Evolutionary conservation across 2,888 invertebrate species (phyloP).

Genomic region (Melikaiella ostensackeni): DNA sequence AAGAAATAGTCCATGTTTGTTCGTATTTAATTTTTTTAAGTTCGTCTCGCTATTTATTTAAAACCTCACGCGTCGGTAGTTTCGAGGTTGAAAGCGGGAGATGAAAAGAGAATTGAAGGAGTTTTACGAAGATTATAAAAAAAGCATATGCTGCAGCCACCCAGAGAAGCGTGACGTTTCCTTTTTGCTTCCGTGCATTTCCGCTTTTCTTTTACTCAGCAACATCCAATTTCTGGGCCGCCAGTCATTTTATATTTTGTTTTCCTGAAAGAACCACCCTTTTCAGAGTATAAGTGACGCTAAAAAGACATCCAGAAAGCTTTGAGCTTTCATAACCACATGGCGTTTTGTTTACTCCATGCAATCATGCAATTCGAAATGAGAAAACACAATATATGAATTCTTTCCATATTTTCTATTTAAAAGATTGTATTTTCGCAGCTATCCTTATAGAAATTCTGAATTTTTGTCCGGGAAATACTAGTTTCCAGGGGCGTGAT

Average conservation of each 20-base stretch:
- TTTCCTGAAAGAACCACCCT: background rate
- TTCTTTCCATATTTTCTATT: background rate
- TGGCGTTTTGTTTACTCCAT: background rate
- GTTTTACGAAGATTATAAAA: constrained; percentile 8
- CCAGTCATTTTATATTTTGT: constrained; percentile 26
- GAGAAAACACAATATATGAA: background rate
- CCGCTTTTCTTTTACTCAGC: constrained; percentile 10
- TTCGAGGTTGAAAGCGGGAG: background rate
- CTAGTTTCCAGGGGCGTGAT: background rate
- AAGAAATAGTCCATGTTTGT: background rate
- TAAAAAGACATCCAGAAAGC: background rate
- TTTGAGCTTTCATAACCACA: background rate
- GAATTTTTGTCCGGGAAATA: background rate
- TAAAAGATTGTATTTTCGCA: too few species aligned
- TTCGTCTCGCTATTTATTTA: background rate
- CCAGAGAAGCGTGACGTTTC: background rate
- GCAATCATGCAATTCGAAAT: background rate
- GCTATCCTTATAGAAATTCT: too few species aligned
- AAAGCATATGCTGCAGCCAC: background rate
- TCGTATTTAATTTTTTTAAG: background rate
- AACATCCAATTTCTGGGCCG: constrained; percentile 34
- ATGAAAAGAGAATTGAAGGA: constrained; percentile 7
- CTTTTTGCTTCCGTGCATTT: background rate
- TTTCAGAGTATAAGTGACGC: background rate
- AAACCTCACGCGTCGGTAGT: background rate